Evolutionary conservation across 2,888 invertebrate species (phyloP), one percentile per base, ranked within the genome.

Genomic region (Conistra vaccinii): DNA sequence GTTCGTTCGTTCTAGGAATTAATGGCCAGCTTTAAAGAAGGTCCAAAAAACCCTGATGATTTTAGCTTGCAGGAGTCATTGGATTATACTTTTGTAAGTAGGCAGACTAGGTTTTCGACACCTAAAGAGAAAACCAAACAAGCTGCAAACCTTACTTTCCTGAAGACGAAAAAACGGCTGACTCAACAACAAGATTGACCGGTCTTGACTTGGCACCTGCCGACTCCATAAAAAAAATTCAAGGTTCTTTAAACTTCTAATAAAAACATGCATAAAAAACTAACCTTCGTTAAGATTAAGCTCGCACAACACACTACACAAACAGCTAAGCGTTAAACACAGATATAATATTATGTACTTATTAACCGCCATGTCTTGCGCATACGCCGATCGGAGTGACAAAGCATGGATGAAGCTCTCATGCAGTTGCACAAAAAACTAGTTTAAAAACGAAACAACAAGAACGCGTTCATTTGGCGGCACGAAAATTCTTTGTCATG

Each of bases 281-380:
- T 70, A 9, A 76, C 76, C 71, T 79, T 76, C 76, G 0, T 48
- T 26, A 12, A 79, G 23, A 61, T 76, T 23, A 29, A 79, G 79
- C 0, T 79, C 61, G 9, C 76, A 61, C 14, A 53, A 55, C 7
- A 70, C 76, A 70, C 20, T 1, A n/a, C 35, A 70, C 7, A 79
- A 53, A 79, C 23, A 78, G 23, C 20, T 48, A 12, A 79, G n/a
- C n/a, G 23, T 26, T 26, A 79, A 70, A 55, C 10, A 70, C 9
- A 55, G 9, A 9, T 9, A 10, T 39, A 39, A 10, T 39, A 39
- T 39, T 39, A 39, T 35, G 23, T 23, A 60, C 5, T 61, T 60
- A n/a, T 39, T 1, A 45, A n/a, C 60, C 29, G 71, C 45, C 76
- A 76, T 76, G 53, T 45, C 12, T 20, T 39, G 14, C 6, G 51